These are phyloP conservation scores for Homarus americanus DNA, from an alignment of 1,140 invertebrate species.

Conservation along the genomic window DNA sequence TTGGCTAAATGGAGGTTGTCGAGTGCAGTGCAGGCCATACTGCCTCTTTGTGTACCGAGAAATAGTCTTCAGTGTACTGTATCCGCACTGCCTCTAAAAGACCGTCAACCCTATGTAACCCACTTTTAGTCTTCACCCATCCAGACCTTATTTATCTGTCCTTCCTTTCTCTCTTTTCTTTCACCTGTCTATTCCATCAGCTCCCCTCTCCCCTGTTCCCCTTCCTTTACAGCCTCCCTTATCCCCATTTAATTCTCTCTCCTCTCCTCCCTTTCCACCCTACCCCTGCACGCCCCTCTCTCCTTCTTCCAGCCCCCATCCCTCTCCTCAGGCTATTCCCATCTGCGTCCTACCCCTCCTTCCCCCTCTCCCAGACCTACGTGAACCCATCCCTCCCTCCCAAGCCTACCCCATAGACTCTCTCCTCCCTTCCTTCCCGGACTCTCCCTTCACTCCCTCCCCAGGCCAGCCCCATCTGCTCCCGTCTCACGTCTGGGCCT, in stretches of 20 bases:
- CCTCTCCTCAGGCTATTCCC: not conserved
- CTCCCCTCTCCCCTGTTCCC: not conserved
- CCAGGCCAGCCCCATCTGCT: conserved; percentile 24
- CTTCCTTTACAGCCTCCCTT: not conserved
- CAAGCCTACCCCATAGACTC: not conserved
- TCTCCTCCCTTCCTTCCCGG: not conserved
- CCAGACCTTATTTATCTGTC: not conserved
- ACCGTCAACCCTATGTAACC: not conserved
- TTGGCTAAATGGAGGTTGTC: too few species aligned
- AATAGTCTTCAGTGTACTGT: too few species aligned
- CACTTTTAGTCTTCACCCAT: not conserved
- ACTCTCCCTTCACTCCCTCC: not conserved
- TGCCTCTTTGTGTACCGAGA: too few species aligned
- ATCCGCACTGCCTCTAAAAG: too few species aligned
- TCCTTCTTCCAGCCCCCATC: not conserved
- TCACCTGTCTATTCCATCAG: not conserved
- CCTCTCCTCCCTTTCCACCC: not conserved
- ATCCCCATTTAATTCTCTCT: not conserved
- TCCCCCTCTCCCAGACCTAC: not conserved
- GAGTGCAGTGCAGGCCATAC: too few species aligned
- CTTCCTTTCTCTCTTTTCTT: not conserved
- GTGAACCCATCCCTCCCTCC: not conserved
- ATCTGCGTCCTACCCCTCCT: not conserved
- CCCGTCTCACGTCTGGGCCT: conserved; percentile 53
- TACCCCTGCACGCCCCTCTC: not conserved